Evolutionary conservation across 1,140 invertebrate genomes (phyloP).

Genomic region (Cherax destructor): DNA sequence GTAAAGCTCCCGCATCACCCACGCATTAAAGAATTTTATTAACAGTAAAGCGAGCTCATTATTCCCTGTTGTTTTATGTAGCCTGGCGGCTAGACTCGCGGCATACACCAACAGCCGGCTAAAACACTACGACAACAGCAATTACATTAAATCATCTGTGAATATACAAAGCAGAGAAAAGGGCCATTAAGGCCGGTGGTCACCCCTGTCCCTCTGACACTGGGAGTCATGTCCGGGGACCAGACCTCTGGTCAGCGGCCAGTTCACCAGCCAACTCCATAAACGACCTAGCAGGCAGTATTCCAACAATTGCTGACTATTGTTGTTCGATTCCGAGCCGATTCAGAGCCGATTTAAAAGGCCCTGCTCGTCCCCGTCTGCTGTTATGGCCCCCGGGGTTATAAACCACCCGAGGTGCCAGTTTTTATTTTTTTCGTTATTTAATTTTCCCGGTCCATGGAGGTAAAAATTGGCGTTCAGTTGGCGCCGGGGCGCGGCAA

Average conservation of each 20-base stretch:
- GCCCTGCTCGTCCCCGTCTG: not conserved
- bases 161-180: not conserved
- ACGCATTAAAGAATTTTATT: not conserved
- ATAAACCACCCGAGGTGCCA: slow-evolving; percentile 56
- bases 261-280: not conserved
- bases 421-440: slow-evolving; percentile 63
- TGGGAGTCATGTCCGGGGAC: not conserved
- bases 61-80: not conserved
- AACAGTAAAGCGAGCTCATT: not conserved
- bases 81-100: not conserved
- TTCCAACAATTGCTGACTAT: slow-evolving; percentile 46
- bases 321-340: slow-evolving; percentile 45
- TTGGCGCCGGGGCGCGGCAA: slow-evolving; percentile 20
- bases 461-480: slow-evolving; percentile 32
- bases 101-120: not conserved
- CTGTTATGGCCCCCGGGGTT: slow-evolving; percentile 35
- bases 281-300: slow-evolving; percentile 14
- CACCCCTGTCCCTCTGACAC: too few relatives aligned
- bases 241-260: not conserved
- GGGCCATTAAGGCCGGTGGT: not conserved
- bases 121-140: not conserved
- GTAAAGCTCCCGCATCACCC: not conserved
- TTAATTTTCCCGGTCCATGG: slow-evolving; percentile 47
- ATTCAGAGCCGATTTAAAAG: slow-evolving; percentile 55
- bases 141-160: slow-evolving; percentile 13